These are phyloP conservation scores for Parthenolecanium corni DNA, from an alignment of 2,888 invertebrate genomes.

Conservation along the genomic window DNA sequence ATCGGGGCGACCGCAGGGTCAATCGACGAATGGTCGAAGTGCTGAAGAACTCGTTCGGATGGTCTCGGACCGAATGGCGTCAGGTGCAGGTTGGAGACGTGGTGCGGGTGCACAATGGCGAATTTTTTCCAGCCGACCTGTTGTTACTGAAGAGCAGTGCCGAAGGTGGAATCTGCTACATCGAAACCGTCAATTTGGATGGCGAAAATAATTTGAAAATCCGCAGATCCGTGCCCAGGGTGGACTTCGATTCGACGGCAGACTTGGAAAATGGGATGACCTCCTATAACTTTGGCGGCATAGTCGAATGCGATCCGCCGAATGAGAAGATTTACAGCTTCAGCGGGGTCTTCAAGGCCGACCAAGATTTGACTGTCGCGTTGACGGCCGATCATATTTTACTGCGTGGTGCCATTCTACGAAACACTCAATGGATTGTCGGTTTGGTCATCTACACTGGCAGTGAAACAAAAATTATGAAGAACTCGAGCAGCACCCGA, in stretches of 20 bases:
- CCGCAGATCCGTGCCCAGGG: not conserved
- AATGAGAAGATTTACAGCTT: conserved; percentile 26
- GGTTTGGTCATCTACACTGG: conserved; percentile 30
- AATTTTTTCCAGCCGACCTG: conserved; percentile 94
- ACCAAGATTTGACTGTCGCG: not conserved
- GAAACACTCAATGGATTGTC: conserved; percentile 29
- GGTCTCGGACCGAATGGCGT: conserved; percentile 74
- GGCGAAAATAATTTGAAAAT: conserved; percentile 30
- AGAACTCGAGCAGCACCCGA: conserved; percentile 2
- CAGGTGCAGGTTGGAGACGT: conserved; percentile 83
- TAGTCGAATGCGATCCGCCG: conserved; percentile 29
- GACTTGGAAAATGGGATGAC: too few species aligned
- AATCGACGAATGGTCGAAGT: conserved; percentile 81
- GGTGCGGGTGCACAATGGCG: conserved; percentile 79
- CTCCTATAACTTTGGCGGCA: not conserved
- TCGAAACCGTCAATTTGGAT: conserved; percentile 27
- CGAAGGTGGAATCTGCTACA: conserved; percentile 18
- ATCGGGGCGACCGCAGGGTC: conserved; percentile 87
- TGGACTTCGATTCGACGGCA: conserved; percentile 4
- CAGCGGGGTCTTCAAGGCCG: conserved; percentile 14
- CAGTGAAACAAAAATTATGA: conserved; percentile 29
- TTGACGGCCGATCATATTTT: conserved; percentile 21
- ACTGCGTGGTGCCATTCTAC: conserved; percentile 24
- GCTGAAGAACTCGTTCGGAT: conserved; percentile 56
- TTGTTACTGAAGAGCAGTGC: conserved; percentile 48